Conservation (phyloP, 2,888 invertebrate genomes). For the Lasioglossum figueresi region DNA sequence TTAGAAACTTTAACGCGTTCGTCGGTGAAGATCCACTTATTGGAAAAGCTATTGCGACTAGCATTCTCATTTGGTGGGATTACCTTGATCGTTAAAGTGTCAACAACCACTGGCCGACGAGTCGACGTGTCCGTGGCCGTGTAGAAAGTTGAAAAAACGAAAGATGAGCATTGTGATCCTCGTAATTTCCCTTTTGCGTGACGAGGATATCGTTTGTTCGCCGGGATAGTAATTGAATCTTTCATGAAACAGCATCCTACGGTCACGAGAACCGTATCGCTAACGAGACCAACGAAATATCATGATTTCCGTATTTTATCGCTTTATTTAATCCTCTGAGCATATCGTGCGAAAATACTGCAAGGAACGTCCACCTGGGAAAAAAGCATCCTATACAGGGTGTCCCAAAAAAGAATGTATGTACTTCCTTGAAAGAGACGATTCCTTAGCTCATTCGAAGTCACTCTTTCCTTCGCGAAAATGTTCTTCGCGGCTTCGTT, state of each 20-base stretch:
- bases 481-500: too few species aligned
- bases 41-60: background rate
- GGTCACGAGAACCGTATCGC: background rate
- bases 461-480: too few species aligned
- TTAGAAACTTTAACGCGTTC: background rate
- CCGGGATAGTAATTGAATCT: slow-evolving; percentile 26
- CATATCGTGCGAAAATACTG: too few species aligned
- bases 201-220: slow-evolving; percentile 14
- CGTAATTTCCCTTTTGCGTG: slow-evolving; percentile 43
- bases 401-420: too few species aligned
- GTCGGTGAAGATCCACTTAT: background rate
- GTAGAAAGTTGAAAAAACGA: slow-evolving; percentile 40
- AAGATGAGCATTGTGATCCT: slow-evolving; percentile 21
- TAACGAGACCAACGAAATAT: background rate
- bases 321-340: background rate
- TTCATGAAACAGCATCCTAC: slow-evolving; percentile 13
- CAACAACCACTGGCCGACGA: slow-evolving; percentile 13
- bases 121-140: background rate
- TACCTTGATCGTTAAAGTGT: slow-evolving; percentile 10
- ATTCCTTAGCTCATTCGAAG: too few species aligned
- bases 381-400: too few species aligned
- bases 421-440: too few species aligned
- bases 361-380: too few species aligned
- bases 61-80: background rate
- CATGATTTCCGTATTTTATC: background rate